Base-by-base conservation (phyloP, 2,888 invertebrate genomes). In the Drosophila sordidula region DNA sequence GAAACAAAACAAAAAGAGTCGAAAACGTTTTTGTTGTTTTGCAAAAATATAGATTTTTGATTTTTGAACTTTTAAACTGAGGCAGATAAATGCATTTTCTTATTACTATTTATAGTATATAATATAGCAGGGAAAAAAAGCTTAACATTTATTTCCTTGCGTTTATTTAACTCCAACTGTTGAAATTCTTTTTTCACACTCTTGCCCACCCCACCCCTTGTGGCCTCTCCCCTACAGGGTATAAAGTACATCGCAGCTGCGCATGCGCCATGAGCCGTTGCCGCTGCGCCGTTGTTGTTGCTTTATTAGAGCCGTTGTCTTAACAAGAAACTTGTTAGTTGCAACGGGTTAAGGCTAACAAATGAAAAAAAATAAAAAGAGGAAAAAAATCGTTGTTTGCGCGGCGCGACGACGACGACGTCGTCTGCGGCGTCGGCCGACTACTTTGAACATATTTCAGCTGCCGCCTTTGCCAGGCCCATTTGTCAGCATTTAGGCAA, bases 311-410 rank as follows among this genome's bases (percentile, higher is more conserved):
- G 66, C 81, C 79, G 79, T 82, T 85, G 85, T 84, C 78, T 88
- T 86, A 88, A 88, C 84, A 71, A 88, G 84, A 86, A 87, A 87
- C 87, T 88, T 86, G 89, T 86, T 86, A 87, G 88, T 77, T 85
- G 89, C 84, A 87, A 75, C 77, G 87, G 87, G 85, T 79, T 84
- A 62, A 66, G 61, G 51, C 76, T 44, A 75, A 63, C 75, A 70
- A 73, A 74, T 54, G 46, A 59, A 63, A 49, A 61, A 56, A 29
- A 6, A n/a, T n/a, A 14, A 18, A 34, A 44, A 42, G 45, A 32
- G 52, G 45, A 56, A 66, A 39, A 49, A 65, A 75, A 66, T 68
- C 66, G 54, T 49, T 85, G 73, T 88, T 86, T 86, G 66, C 67
- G 22, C 54, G 80, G 73, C 80, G 87, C 87, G 80, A 80, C 84